Base-by-base conservation (phyloP, 2,113 vertebrate species). In the Clinocottus analis region DNA sequence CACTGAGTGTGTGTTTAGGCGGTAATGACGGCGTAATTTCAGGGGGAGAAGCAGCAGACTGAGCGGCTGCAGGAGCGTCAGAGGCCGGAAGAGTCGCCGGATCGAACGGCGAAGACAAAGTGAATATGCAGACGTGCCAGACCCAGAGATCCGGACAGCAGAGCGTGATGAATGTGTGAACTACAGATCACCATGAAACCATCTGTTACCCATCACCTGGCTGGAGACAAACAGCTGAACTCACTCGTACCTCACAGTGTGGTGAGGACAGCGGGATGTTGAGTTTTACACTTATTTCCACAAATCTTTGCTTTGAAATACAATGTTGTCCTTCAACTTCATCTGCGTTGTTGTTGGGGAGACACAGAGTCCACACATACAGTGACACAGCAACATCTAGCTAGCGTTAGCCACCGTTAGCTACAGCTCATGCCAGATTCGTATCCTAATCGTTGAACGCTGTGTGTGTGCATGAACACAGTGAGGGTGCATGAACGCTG, bases 141-240 rank as follows among this genome's bases (percentile, higher is more conserved):
- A 68, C 59, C 55, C 60, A 21, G 51, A 79, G 82, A 77, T 62
- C 67, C 75, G 45, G 61, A 84, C 79, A 55, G 77, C 65, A 60
- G 75, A 71, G 63, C 21, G 7, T 78, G 83, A 86, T 87, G 72
- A 78, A 88, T 80, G 79, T 67, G 65, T 21, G 51, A 77, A 77
- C 53, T 80, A 86, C 84, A 82, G 59, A 89, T 87, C 79, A 85
- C 73, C 75, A 72, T 49, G 75, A 77, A 85, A 84, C 73, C 82
- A 84, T 85, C 81, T 71, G 80, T 58, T 72, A 73, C 62, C 75
- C 49, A 31, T 75, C 67, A 27, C 49, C 33, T n/a, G 61, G 31
- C 17, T 39, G 60, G 64, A 62, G 43, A 49, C 27, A 66, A 77
- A 66, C 16, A 29, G 21, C 59, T 55, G 8, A 31, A 23, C 37